Percentiles rank a stretch among this genome's conserved stretches.
Conservation (phyloP, 2,797 vertebrate genomes). For the Gallinago nigripennis region DNA sequence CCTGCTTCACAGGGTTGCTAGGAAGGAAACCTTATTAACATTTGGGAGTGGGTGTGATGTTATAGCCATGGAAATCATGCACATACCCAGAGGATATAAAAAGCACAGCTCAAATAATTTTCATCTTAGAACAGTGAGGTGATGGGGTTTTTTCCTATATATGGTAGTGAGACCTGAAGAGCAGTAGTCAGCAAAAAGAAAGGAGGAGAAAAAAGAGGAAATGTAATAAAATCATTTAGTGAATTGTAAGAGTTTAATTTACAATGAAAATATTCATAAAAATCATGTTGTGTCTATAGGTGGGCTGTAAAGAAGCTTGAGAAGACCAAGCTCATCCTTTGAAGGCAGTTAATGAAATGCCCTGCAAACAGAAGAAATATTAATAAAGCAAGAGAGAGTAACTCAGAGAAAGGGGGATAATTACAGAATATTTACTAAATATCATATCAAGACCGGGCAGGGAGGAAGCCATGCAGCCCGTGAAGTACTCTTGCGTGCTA, state of each 20-base stretch:
- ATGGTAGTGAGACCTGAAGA: neutral
- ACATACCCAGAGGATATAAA: neutral
- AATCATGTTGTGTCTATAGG: neutral
- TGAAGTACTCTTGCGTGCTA: neutral
- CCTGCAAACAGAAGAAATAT: neutral
- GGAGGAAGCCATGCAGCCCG: neutral
- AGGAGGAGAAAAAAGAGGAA: neutral
- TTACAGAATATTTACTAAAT: neutral
- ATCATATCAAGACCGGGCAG: neutral
- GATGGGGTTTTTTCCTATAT: accelerated
- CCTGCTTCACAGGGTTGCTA: neutral
- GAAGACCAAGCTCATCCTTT: neutral
- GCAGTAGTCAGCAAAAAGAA: neutral
- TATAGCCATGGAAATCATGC: neutral
- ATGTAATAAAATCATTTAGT: neutral
- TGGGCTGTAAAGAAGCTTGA: neutral
- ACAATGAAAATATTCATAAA: neutral
- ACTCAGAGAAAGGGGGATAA: neutral
- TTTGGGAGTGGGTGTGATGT: neutral
- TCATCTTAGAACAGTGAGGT: neutral
- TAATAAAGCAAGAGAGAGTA: neutral
- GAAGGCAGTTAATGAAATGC: neutral
- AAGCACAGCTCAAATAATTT: neutral
- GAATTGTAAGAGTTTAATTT: neutral
- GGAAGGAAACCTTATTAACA: neutral